Evolutionary conservation across 2,797 vertebrate species (phyloP), one percentile per base, ranked within the genome.

Genomic region (Ispidina picta): DNA sequence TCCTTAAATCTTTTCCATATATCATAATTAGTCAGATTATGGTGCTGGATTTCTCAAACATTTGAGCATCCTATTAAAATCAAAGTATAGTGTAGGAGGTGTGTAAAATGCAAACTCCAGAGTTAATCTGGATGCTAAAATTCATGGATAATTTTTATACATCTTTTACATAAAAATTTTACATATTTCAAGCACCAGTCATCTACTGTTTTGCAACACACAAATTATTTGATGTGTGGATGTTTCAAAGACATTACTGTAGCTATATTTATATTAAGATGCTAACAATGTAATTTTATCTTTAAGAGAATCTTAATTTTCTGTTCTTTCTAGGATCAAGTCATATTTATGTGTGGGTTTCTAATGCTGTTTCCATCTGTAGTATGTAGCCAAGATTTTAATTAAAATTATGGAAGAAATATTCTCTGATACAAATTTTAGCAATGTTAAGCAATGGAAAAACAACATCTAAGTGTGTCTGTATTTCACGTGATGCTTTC

Each of bases 381-480:
- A 75, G 25, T 15, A 69, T 17, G 12, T 29, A 56, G 23, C 3
- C 37, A 77, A 56, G 28, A 39, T 49, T 86, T 78, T 72, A n/a
- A 74, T 25, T 41, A 73, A 74, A 88, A 25, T 10, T 49, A 68
- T 9, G 26, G 19, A 74, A 71, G 28, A 8, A 56, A 68, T 68
- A 31, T 58, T 56, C 21, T 69, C 20, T 20, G 28, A 20, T 26
- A 52, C 4, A 31, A 43, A 55, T 35, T 79, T 75, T 62, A 37
- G 68, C 9, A 20, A 46, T 15, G 10, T 6, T 10, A 3, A 86
- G 12, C 28, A 68, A 33, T 13, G 5, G 4, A n/a, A 80, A 79
- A 64, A 26, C 9, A 46, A 31, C 0, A 0, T 29, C 5, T 20
- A 29, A 66, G 17, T 17, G 9, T 58, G 12, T 4, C 49, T 59